Evolutionary conservation across 2,797 vertebrate genomes (phyloP).

Genomic region (Percopsis omiscomaycus): DNA sequence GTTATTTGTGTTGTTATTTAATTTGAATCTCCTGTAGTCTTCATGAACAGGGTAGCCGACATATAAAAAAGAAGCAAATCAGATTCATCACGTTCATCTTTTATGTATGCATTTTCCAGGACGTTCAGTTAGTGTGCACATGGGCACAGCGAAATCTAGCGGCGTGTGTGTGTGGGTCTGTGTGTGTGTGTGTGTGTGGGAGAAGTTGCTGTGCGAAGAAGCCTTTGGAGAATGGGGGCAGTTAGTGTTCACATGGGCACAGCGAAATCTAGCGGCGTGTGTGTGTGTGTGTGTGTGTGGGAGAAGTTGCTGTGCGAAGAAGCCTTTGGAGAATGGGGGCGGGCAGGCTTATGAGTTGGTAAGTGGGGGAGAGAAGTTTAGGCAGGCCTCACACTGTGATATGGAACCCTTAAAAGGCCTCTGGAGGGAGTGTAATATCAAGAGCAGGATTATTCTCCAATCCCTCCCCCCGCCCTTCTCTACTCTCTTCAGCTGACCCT

Average conservation of each 20-base stretch:
- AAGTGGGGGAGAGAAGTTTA: slow-evolving; percentile 79
- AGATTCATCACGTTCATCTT: too few species aligned
- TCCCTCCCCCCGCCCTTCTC: slow-evolving; percentile 62
- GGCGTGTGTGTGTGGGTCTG: slow-evolving; percentile 4
- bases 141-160: neutral
- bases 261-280: neutral
- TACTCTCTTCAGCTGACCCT: slow-evolving; percentile 65
- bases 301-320: slow-evolving; percentile 44
- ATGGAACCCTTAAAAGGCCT: slow-evolving; percentile 85
- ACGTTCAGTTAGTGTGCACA: slow-evolving; percentile 6
- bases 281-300: slow-evolving; percentile 40
- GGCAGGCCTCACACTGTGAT: slow-evolving; percentile 77
- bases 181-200: slow-evolving; percentile 39
- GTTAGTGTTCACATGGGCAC: slow-evolving; percentile 11
- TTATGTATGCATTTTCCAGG: too few species aligned
- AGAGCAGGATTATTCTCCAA: slow-evolving; percentile 84
- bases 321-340: slow-evolving; percentile 46
- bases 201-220: slow-evolving; percentile 46
- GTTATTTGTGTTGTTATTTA: too few species aligned
- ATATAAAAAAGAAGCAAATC: too few species aligned
- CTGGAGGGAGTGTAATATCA: slow-evolving; percentile 88
- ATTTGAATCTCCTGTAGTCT: too few species aligned
- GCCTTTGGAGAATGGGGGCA: slow-evolving; percentile 45
- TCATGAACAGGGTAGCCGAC: too few species aligned
- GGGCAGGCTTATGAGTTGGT: slow-evolving; percentile 69